These are phyloP conservation scores for Eupithecia dodoneata DNA, from an alignment of 2,888 invertebrate genomes.

Conservation along the genomic window DNA sequence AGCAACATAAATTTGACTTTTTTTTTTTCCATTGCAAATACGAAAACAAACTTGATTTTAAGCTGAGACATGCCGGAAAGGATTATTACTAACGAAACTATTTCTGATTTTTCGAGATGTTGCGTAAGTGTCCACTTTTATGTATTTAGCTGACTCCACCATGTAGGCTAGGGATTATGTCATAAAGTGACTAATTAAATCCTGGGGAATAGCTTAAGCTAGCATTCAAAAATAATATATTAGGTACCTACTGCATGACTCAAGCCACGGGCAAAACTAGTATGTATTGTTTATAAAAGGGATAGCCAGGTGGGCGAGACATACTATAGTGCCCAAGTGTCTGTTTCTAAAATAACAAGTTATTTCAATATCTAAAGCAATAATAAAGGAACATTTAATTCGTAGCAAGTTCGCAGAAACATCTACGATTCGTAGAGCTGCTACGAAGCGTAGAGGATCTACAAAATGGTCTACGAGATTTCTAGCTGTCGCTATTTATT, in stretches of 20 bases:
- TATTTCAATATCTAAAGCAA: not conserved
- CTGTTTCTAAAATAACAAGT: not conserved
- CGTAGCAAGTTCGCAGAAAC: not conserved
- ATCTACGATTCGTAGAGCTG: not conserved
- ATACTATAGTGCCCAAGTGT: no score
- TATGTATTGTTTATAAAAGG: not conserved
- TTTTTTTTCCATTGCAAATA: no score
- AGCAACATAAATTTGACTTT: no score
- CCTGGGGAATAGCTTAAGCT: not conserved
- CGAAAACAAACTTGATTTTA: no score
- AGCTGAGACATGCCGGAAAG: no score
- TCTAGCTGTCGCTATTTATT: not conserved
- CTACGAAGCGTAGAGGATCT: constrained; percentile 15
- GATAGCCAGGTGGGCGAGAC: no score
- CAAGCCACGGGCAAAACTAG: no score
- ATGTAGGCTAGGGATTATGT: not conserved
- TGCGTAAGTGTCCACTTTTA: no score
- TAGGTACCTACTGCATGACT: no score
- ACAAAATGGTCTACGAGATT: constrained; percentile 2
- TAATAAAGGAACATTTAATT: not conserved
- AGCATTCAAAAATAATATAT: not conserved
- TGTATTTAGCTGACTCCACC: no score
- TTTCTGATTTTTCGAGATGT: no score
- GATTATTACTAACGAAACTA: no score
- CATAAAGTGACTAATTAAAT: not conserved